Evolutionary conservation across 2,113 vertebrate species (phyloP).

Genomic region (Bufo gargarizans): DNA sequence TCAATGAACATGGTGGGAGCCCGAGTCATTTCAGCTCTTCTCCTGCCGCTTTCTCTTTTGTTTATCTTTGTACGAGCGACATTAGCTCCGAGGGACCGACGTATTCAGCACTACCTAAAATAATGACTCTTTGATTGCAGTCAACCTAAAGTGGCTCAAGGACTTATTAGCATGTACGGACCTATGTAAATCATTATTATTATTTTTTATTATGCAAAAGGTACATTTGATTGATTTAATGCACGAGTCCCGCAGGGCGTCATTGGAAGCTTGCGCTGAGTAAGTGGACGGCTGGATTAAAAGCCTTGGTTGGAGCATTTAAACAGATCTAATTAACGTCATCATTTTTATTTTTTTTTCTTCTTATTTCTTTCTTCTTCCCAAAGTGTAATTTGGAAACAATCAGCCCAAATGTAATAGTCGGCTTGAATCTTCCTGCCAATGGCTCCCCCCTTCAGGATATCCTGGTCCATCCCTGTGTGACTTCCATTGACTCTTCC

Average conservation of each 20-base stretch:
- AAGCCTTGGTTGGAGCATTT: conserved; percentile 52
- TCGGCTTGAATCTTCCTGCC: conserved; percentile 84
- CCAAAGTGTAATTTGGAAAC: conserved; percentile 91
- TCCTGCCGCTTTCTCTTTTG: conserved; percentile 52
- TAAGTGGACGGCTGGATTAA: conserved; percentile 54
- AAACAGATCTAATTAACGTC: conserved; percentile 57
- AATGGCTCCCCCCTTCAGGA: conserved; percentile 92
- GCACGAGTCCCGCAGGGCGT: conserved; percentile 37
- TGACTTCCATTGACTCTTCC: conserved; percentile 87
- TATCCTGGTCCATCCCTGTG: conserved; percentile 88
- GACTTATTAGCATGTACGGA: conserved; percentile 53
- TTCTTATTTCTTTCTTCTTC: conserved; percentile 18
- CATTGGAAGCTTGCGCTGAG: conserved; percentile 48
- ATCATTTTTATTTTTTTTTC: conserved; percentile 9
- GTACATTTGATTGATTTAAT: conserved; percentile 60
- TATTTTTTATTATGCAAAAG: conserved; percentile 58
- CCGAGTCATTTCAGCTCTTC: conserved; percentile 50
- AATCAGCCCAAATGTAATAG: conserved; percentile 83
- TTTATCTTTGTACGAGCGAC: conserved; percentile 42
- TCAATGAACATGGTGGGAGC: conserved; percentile 53
- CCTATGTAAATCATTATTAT: conserved; percentile 59
- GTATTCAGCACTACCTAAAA: conserved; percentile 55
- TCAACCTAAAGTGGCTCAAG: conserved; percentile 58
- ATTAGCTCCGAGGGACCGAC: conserved; percentile 48
- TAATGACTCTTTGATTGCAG: conserved; percentile 59